These are phyloP conservation scores for Calidris pygmaea DNA, from an alignment of 2,113 vertebrate genomes.

Conservation along the genomic window DNA sequence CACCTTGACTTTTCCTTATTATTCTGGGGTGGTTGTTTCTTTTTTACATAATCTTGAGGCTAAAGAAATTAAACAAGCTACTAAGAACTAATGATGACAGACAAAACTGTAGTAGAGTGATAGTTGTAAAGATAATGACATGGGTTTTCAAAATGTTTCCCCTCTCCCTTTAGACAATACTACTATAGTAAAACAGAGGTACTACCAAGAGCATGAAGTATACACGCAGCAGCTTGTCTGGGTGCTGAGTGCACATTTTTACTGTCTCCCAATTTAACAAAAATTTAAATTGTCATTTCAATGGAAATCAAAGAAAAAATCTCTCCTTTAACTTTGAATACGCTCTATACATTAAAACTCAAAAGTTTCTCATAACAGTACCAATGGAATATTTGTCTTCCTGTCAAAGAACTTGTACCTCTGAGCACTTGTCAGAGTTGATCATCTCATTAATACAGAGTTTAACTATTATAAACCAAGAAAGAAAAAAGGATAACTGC, in stretches of 20 bases:
- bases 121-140: not conserved
- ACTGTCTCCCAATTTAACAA: not conserved
- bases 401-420: not conserved
- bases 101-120: not conserved
- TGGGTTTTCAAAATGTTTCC: not conserved
- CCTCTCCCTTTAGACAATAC: not conserved
- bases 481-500: not conserved
- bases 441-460: not conserved
- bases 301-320: not conserved
- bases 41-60: not conserved
- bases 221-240: not conserved
- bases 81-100: not conserved
- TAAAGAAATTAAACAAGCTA: not conserved
- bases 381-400: not conserved
- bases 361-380: not conserved
- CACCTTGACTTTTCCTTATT: not conserved
- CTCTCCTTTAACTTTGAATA: not conserved
- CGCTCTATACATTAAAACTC: not conserved
- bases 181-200: not conserved
- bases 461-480: not conserved
- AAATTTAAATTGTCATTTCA: not conserved
- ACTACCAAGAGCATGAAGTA: not conserved
- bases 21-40: not conserved
- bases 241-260: not conserved
- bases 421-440: not conserved